Base-by-base conservation (phyloP, 92 coral and sea anemone genomes). In the Actinostola sp. region DNA sequence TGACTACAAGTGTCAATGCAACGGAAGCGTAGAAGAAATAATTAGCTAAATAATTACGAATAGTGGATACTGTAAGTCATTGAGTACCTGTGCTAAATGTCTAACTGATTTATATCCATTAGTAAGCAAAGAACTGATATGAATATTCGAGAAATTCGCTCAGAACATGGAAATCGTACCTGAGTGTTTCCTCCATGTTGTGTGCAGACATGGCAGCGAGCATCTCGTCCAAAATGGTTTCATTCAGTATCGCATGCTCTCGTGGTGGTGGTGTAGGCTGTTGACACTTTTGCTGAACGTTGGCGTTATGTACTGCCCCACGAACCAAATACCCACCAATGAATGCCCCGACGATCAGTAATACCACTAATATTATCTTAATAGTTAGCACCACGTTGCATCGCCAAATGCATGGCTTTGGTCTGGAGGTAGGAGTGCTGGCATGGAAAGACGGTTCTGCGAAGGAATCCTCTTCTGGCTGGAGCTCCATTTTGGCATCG, bases 401-500 rank as follows among this genome's bases (percentile, higher is more conserved):
- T 16, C 45, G 66, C 6, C n/a, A 75, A 67, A 35, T n/a, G 26
- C 15, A 66, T 45, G 71, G 43, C 12, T 42, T 71, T 67, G 62
- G 44, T 55, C 13, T 70, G 48, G 5, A 9, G 62, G 15, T 59
- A 0, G 19, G 64, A 6, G 30, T 50, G 5, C 16, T 26, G 25
- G 25, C 2, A 1, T 17, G 24, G 48, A 86, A 77, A 4, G 86
- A 71, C 6, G 97, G 97, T 53, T 88, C 79, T 0, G 88, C 88
- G 20, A 87, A 83, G 25, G 82, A 70, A 4, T 81, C 89, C 64
- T 89, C 95, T 3, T 84, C 88, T 0, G 89, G 86, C 28, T 90
- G 92, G 13, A 90, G 83, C 73, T 90, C 97, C 97, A 90, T 90
- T 76, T 87, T 90, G 72, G 87, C 86, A 81, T 87, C 97, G 76